Evolutionary conservation across 2,113 vertebrate species (phyloP).

Genomic region (Ictalurus furcatus): DNA sequence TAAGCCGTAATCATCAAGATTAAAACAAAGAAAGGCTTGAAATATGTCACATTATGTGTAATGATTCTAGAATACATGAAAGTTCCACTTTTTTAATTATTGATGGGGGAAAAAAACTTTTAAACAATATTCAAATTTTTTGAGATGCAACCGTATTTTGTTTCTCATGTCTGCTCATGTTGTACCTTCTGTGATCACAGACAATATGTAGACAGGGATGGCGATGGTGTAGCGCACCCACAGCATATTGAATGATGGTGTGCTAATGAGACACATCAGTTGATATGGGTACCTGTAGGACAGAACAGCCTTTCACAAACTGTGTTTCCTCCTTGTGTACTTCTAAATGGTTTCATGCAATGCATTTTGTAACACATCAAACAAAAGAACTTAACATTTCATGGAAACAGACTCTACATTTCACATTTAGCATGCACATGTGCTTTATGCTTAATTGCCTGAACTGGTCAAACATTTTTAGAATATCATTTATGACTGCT

Average conservation of each 20-base stretch:
- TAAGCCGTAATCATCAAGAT: no score
- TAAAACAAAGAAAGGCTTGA: no score
- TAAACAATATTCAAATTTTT: no score
- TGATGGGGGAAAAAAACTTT: no score
- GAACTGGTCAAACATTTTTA: neutral
- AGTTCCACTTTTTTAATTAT: no score
- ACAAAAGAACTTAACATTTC: neutral
- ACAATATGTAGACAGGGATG: conserved; percentile 82
- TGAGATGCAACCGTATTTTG: neutral
- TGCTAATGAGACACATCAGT: conserved; percentile 78
- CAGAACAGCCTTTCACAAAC: neutral
- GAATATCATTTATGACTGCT: neutral
- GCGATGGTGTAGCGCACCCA: conserved; percentile 85
- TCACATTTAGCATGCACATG: neutral
- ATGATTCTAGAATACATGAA: no score
- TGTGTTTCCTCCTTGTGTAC: neutral
- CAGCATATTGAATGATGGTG: conserved; percentile 73
- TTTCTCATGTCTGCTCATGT: neutral
- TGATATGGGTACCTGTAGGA: conserved; percentile 72
- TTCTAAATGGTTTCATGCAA: neutral
- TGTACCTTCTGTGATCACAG: conserved; percentile 86
- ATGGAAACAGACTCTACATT: neutral
- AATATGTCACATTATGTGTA: no score
- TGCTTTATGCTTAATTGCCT: neutral
- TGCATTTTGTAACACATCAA: neutral